Base-by-base conservation (phyloP, 53 echinoderm and acorn worm species). In the Echinarachnius parma region DNA sequence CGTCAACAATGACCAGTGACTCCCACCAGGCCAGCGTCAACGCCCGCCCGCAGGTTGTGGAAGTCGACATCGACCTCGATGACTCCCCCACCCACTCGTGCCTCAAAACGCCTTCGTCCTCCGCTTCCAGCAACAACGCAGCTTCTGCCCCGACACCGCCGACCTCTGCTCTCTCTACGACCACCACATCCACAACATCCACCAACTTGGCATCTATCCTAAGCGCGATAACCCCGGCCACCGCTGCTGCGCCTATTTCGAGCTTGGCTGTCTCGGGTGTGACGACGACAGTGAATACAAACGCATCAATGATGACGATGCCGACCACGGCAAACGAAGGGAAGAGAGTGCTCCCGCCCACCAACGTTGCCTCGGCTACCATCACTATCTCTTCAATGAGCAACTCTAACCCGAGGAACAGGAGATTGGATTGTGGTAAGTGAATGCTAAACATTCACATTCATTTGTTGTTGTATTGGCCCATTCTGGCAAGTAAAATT, bases 51-150 rank as follows among this genome's bases (percentile, higher is more conserved):
- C 62, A 62, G 31, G 36, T 42, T 35, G 14, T 62, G 23, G 62
- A 61, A 61, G 65, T 45, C 30, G 46, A 29, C 34, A 78, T 79
- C 48, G 56, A 75, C 21, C 76, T 71, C 39, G 78, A 69, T 79
- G 78, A 83, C 61, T 86, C 86, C 13, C 92, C 92, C 24, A 85
- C 92, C 37, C 92, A 92, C 84, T 92, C 92, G 36, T 92, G 92
- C 69, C 62, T 92, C 59, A 92, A 92, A 71, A 68, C 77, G 68
- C 61, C 83, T 37, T 62, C 74, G 13, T 56, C 56, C 34, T 34
- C 53, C 35, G 31, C 53, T 42, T n/a, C n/a, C n/a, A n/a, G n/a
- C n/a, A n/a, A n/a, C n/a, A 62, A 62, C 42, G 62, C 62, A 16
- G 62, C 42, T 62, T 21, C 18, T 3, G 26, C 65, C 5, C 28